Base-by-base conservation (phyloP, 2,888 invertebrate species). In the Meliscaeva auricollis region DNA sequence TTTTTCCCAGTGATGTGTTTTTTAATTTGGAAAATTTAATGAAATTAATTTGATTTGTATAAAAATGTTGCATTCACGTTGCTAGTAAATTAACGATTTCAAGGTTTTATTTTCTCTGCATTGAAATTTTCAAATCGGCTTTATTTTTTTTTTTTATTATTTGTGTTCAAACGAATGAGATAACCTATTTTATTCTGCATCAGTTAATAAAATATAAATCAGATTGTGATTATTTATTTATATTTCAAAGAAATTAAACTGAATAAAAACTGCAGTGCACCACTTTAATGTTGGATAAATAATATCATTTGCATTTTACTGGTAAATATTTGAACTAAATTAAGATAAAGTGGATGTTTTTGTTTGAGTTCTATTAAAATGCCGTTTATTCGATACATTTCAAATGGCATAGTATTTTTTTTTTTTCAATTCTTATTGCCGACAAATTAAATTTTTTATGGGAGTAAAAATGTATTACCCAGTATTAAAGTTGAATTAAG, bases 21-120 rank as follows among this genome's bases (percentile, higher is more conserved):
- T 48, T 35, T 35, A 44, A 35, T 56, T 46, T 38, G 41, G 15
- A 26, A 52, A 62, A 30, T 70, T 54, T 32, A 70, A 50, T 17
- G 15, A 38, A 50, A 50, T 17, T 22, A 52, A 69, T 32, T 56
- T 4, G 15, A 11, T 46, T 70, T 30, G 9, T 30, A 11, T 38
- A 32, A 74, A 32, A 13, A 22, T 48, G 20, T 26, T 26, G 26
- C 26, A n/a, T 30, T 44, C 3, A 32, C 9, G 60, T 32, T 44
- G 13, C 13, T 44, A 70, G 30, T 56, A n/a, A 64, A 54, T 70
- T 77, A 68, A 20, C 75, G 17, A 48, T 44, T 62, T 62, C 44
- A 70, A 54, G 17, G 52, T 9, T 69, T 26, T 44, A n/a, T 38
- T 62, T 17, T 44, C 4, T 56, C n/a, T 30, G 17, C 17, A 58